These are phyloP conservation scores for Noctua janthe DNA, from an alignment of 2,888 invertebrate genomes.

Conservation along the genomic window DNA sequence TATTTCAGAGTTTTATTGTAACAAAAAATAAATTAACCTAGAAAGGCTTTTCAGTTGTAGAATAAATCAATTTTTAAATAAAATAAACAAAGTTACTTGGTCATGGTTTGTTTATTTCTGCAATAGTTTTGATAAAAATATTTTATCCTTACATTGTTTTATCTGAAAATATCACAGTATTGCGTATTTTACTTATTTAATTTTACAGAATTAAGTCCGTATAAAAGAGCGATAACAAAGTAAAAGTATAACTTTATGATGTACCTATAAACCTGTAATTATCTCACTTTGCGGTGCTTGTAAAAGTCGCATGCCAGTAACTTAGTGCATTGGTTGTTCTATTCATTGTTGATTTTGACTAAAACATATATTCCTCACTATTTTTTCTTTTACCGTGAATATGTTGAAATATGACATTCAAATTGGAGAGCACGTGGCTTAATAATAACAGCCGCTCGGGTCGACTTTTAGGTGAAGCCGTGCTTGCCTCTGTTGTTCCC, in stretches of 20 bases:
- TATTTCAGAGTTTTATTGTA: conserved; percentile 3
- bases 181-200: not conserved
- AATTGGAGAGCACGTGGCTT: too few relatives aligned
- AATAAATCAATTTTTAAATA: not conserved
- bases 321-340: not conserved
- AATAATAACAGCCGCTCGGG: too few relatives aligned
- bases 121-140: not conserved
- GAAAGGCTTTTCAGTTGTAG: not conserved
- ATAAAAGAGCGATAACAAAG: not conserved
- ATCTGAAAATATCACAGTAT: not conserved
- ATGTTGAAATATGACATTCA: not conserved
- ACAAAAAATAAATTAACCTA: not conserved
- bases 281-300: not conserved
- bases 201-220: not conserved
- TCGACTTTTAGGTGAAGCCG: too few relatives aligned
- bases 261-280: not conserved
- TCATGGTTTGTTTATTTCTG: not conserved
- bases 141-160: conserved; percentile 6
- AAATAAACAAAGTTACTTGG: not conserved
- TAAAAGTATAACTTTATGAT: not conserved
- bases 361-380: not conserved
- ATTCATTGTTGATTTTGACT: not conserved
- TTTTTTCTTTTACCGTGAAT: not conserved
- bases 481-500: too few relatives aligned
- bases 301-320: not conserved